These are phyloP conservation scores for Anastatus disparis DNA, from an alignment of 1,140 invertebrate genomes.

Conservation along the genomic window DNA sequence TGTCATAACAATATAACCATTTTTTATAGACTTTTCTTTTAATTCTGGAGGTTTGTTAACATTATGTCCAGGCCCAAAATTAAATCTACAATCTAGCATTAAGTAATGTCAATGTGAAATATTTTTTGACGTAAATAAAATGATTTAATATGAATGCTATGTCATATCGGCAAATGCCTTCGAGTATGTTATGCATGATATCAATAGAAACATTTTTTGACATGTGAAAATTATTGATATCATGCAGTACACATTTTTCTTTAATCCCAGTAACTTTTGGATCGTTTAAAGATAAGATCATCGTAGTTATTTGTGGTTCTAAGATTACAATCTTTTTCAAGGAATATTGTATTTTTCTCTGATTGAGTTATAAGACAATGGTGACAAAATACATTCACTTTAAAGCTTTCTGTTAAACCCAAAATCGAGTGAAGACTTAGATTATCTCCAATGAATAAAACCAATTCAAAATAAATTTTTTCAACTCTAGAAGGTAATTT, in stretches of 20 bases:
- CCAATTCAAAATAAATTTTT: slow-evolving; percentile 36
- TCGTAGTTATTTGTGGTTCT: slow-evolving; percentile 6
- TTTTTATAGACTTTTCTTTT: neutral
- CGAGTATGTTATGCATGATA: slow-evolving; percentile 11
- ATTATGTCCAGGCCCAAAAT: neutral
- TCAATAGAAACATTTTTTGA: slow-evolving; percentile 6
- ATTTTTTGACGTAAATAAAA: slow-evolving; percentile 8
- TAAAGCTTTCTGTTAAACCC: slow-evolving; percentile 41
- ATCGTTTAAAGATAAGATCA: neutral
- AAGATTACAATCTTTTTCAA: neutral
- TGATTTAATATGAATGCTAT: neutral
- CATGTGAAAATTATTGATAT: slow-evolving; percentile 7
- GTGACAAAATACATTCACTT: slow-evolving; percentile 33
- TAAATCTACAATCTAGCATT: slow-evolving; percentile 1
- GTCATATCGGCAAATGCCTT: slow-evolving; percentile 12
- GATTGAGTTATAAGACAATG: slow-evolving; percentile 31
- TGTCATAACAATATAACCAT: slow-evolving; percentile 6
- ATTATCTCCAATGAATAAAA: slow-evolving; percentile 20
- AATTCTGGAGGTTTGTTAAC: slow-evolving; percentile 11
- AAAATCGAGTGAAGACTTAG: slow-evolving; percentile 35
- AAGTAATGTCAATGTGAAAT: neutral
- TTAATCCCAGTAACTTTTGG: neutral
- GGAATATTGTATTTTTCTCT: neutral
- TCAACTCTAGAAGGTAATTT: neutral
- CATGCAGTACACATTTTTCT: neutral